Base-by-base conservation (phyloP, 1,140 invertebrate species). In the Elymnias hypermnestra region DNA sequence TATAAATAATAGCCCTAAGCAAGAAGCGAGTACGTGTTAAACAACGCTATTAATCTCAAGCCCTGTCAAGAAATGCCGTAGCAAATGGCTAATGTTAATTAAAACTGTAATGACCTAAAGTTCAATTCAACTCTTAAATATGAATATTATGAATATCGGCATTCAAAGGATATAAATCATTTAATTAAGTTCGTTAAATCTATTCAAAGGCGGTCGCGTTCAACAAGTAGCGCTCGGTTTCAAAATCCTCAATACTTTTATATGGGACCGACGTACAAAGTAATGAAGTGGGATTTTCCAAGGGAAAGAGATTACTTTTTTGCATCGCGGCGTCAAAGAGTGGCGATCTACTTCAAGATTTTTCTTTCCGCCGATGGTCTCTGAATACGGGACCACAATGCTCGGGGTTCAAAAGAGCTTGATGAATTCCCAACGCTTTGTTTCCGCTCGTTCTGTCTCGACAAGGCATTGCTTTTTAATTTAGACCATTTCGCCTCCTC, bases 401-500 rank as follows among this genome's bases (percentile, higher is more conserved):
- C 65, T 53, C 53, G 52, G 63, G 67, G 79, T 82, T 83, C 79
- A 83, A 83, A 83, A 83, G 77, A 78, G 75, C 73, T 73, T 83
- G 75, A 82, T 82, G 79, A 83, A 82, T 83, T 76, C 68, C 60
- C 59, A 62, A 59, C 56, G 64, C 76, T 79, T 83, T 83, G 77
- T 82, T 79, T 82, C 77, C 72, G 63, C 76, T 64, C 64, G 76
- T 70, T 81, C 68, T 70, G 73, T 63, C 75, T 65, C 74, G 65
- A 75, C 70, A 71, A 75, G 73, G 75, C 77, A 82, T 83, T 72
- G 76, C 75, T 82, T 82, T 83, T 83, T 83, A 79, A 83, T 83
- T 83, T 82, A 72, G 77, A 82, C 70, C 74, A 79, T 79, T 83
- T 76, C 64, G 68, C 65, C 52, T 78, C 59, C 53, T 68, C 58